These are phyloP conservation scores for Drepanosiphum platanoidis DNA, from an alignment of 2,888 invertebrate genomes.

Conservation along the genomic window DNA sequence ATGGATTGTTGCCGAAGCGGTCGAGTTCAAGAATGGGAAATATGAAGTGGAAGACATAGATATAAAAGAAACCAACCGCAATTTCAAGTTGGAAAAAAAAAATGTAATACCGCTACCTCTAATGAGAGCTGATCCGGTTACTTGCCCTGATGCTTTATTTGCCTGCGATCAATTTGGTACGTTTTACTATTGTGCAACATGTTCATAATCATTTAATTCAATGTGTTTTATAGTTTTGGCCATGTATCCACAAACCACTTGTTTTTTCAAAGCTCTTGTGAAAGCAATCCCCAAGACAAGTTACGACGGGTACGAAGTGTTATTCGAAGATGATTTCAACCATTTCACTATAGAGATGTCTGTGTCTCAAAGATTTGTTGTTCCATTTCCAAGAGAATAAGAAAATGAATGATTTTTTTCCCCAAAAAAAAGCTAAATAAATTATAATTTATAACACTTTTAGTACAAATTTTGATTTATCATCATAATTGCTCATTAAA, in stretches of 20 bases:
- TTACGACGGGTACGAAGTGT: slow-evolving; percentile 91
- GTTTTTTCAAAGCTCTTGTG: slow-evolving; percentile 96
- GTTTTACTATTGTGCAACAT: slow-evolving; percentile 63
- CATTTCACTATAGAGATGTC: slow-evolving; percentile 94
- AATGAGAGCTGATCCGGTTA: slow-evolving; percentile 96
- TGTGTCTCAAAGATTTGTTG: slow-evolving; percentile 96
- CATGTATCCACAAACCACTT: slow-evolving; percentile 97
- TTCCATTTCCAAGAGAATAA: slow-evolving; percentile 73
- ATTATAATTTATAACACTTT: too few relatives aligned
- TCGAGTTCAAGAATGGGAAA: slow-evolving; percentile 87
- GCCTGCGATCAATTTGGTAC: slow-evolving; percentile 84
- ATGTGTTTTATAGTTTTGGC: slow-evolving; percentile 80
- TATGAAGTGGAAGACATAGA: slow-evolving; percentile 98
- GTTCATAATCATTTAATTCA: background rate
- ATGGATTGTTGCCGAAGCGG: slow-evolving; percentile 94
- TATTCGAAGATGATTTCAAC: slow-evolving; percentile 92
- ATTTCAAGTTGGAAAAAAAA: slow-evolving; percentile 79
- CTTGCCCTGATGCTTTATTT: slow-evolving; percentile 90
- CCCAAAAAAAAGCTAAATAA: too few relatives aligned
- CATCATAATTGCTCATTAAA: too few relatives aligned
- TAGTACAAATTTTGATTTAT: too few relatives aligned
- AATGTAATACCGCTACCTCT: slow-evolving; percentile 92
- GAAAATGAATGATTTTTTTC: too few relatives aligned
- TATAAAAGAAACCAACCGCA: slow-evolving; percentile 91
- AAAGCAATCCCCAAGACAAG: slow-evolving; percentile 84